Evolutionary conservation across 2,888 invertebrate genomes (phyloP), one percentile per base, ranked within the genome.

Genomic region (Ormyrus thymus): DNA sequence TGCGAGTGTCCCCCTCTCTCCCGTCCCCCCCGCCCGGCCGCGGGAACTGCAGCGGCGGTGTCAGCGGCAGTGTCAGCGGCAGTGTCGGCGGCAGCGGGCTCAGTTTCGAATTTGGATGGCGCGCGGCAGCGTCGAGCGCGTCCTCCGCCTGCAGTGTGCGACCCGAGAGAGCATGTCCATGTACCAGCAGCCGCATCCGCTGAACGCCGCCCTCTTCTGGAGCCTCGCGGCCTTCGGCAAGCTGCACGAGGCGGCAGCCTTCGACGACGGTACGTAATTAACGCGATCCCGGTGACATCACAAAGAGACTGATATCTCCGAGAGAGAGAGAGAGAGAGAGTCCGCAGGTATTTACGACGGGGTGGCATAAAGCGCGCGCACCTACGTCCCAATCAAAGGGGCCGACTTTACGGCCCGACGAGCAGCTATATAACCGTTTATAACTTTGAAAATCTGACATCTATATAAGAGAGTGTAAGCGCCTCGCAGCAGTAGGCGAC

Each of bases 401-500:
- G 82, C 89, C 89, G 84, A 87, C 80, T 84, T 84, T 84, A 84
- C 78, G 74, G 80, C 84, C 79, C 85, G 29, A 29, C 29, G 29
- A 29, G 29, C 83, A 84, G 85, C 83, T 84, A 86, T 89, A 89
- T 89, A 89, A 87, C 50, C 86, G 83, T 88, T 87, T 84, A 84
- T 82, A 83, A 83, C 87, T 84, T 84, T 84, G 84, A 85, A 87
- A 87, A 86, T 87, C 88, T 87, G 87, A 89, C 88, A 86, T 89
- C 89, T 88, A 86, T 87, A 88, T 87, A 86, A 85, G 73, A 48
- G 58, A 59, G 58, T 11, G 61, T 4, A 65, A 50, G 66, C n/a
- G 5, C 50, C 61, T 15, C 51, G 43, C 72, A 51, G 53, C 62
- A 46, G 72, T 45, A 45, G 61, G 51, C 71, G 68, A 50, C 9